These are phyloP conservation scores for Bombus impatiens DNA, from an alignment of 1,140 invertebrate species.

Conservation along the genomic window DNA sequence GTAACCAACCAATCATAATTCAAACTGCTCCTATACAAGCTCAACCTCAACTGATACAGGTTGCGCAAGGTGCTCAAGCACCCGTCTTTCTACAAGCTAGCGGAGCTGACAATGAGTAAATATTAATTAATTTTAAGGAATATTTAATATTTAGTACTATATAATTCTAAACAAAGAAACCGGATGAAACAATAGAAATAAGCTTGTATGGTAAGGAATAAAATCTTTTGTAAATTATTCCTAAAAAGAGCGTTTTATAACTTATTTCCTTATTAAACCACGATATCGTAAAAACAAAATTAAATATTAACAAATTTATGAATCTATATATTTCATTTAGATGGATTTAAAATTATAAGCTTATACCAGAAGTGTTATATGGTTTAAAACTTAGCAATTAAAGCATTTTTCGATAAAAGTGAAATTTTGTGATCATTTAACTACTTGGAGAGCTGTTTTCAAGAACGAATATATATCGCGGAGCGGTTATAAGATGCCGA, in stretches of 20 bases:
- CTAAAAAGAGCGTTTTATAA: constrained; percentile 30
- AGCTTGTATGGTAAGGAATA: constrained; percentile 68
- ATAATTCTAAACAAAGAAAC: constrained; percentile 28
- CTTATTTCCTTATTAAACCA: background rate
- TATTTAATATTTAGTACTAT: constrained; percentile 39
- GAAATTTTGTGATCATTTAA: constrained; percentile 1
- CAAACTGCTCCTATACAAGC: constrained; percentile 86
- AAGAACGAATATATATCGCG: constrained; percentile 30
- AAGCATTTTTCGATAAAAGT: constrained; percentile 17
- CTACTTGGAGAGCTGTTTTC: background rate
- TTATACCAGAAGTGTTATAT: background rate
- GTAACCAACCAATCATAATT: constrained; percentile 88
- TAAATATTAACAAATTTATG: background rate
- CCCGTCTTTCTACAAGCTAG: constrained; percentile 80
- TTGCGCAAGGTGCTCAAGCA: constrained; percentile 79
- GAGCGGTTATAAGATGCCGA: constrained; percentile 60
- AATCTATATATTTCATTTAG: background rate
- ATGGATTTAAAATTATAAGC: background rate
- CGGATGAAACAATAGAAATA: constrained; percentile 47
- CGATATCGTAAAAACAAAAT: background rate
- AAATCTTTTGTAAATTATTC: constrained; percentile 64
- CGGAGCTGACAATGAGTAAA: constrained; percentile 78
- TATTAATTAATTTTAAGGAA: constrained; percentile 50
- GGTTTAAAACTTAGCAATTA: background rate
- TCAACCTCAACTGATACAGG: constrained; percentile 85